Evolutionary conservation across 2,797 vertebrate genomes (phyloP).

Genomic region (Botia kubotai): DNA sequence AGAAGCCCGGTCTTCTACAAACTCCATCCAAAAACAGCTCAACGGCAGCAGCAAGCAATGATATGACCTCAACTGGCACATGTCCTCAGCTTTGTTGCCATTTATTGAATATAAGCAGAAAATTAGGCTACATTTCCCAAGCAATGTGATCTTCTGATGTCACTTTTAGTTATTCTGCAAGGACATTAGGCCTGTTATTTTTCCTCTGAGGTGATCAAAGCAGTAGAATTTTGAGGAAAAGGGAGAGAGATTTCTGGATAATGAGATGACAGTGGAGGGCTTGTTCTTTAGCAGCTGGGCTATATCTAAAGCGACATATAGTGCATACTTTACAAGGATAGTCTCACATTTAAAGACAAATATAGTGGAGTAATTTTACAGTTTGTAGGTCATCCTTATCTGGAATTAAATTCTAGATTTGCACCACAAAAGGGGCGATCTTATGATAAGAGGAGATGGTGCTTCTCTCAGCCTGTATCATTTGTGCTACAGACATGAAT

Average conservation of each 20-base stretch:
- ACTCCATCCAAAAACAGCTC: constrained; percentile 42
- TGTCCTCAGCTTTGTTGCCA: constrained; percentile 37
- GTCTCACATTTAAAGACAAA: not conserved
- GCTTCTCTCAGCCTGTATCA: no score
- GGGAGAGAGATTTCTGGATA: constrained; percentile 33
- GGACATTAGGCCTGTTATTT: constrained; percentile 20
- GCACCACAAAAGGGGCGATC: not conserved
- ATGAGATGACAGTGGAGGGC: not conserved
- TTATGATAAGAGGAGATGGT: no score
- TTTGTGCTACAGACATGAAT: no score
- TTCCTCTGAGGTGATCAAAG: constrained; percentile 15
- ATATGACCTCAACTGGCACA: constrained; percentile 50
- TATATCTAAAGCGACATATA: constrained; percentile 14
- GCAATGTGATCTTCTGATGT: constrained; percentile 44
- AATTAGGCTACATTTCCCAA: constrained; percentile 47
- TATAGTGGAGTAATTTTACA: not conserved
- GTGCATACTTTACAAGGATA: not conserved
- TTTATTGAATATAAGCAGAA: constrained; percentile 52
- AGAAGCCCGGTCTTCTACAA: constrained; percentile 29
- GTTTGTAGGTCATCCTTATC: not conserved
- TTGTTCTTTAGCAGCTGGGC: constrained; percentile 15
- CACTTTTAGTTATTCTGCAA: constrained; percentile 1
- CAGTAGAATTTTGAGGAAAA: not conserved
- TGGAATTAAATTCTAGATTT: not conserved
- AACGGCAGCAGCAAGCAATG: constrained; percentile 43